Base-by-base conservation (phyloP, 2,113 vertebrate genomes). In the Epinephelus cyanopodus region DNA sequence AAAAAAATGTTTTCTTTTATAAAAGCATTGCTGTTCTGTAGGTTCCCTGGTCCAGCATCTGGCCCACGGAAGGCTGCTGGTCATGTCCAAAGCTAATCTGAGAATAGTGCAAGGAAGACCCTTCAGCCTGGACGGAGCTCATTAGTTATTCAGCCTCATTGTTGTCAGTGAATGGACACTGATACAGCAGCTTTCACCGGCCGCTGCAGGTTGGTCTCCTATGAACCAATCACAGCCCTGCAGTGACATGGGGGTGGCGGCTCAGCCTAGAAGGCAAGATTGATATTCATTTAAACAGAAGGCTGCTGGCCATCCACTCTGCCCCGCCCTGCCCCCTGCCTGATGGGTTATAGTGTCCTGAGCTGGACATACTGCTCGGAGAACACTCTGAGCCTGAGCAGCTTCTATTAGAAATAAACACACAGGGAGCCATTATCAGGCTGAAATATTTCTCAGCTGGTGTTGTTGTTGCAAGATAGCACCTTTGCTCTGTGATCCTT, bases 71-170 rank as follows among this genome's bases (percentile, higher is more conserved):
- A 70, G 86, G 79, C 82, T 91, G 82, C 91, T 90, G 92, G 83
- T 93, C 92, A 89, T 64, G 87, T 93, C 85, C 90, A 92, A 78
- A 90, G 82, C 74, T 87, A 25, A 66, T 84, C 29, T 79, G 68
- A 86, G 66, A 89, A 79, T 84, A 42, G 33, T 58, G 62, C 2
- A 10, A 73, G 64, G 79, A 77, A 18, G 80, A 86, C 87, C 77
- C 82, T 82, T 78, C 52, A 56, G 84, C 73, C 58, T 14, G 87
- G 79, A 74, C 68, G n/a, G 62, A 33, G 75, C 69, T 92, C 89
- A 94, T 94, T 92, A 90, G 85, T 79, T 80, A 93, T 92, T 88
- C 93, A 72, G 79, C 71, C 45, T 93, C 81, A 92, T 92, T 94
- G 93, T 92, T 86, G 85, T 88, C 85, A 52, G 18, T 71, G 90